Conservation (phyloP, 2,888 invertebrate species). For the Synergus laeviventris region DNA sequence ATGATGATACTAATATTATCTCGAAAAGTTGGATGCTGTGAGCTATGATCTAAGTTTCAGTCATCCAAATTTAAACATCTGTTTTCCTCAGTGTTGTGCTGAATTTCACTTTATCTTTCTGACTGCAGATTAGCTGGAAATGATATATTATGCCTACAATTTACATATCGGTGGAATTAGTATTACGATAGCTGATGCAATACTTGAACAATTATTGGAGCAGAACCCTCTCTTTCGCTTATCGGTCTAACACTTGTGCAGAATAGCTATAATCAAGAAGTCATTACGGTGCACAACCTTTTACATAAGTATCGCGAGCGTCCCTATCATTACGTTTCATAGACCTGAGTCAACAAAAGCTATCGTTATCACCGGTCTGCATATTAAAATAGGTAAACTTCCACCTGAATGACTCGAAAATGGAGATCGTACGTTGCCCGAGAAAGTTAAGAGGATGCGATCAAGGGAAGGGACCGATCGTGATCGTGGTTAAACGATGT, state of each 20-base stretch:
- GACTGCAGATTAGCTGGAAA: too few species aligned
- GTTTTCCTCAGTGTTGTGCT: too few species aligned
- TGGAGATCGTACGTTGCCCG: neutral
- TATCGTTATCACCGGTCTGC: neutral
- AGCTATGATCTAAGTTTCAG: too few species aligned
- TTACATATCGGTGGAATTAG: neutral
- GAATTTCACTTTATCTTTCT: too few species aligned
- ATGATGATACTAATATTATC: too few species aligned
- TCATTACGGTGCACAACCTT: neutral
- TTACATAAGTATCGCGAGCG: neutral
- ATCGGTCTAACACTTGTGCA: neutral
- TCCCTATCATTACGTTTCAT: neutral
- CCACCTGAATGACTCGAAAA: constrained; percentile 5
- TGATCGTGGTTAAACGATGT: too few species aligned
- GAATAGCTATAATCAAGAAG: neutral
- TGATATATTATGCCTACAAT: too few species aligned
- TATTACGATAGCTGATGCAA: constrained; percentile 19
- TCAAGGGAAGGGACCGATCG: neutral
- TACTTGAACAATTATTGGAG: constrained; percentile 13
- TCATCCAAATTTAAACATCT: too few species aligned
- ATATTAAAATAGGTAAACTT: constrained; percentile 12
- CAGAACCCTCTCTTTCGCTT: constrained; percentile 6
- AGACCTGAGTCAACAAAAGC: constrained; percentile 16
- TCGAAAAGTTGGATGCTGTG: too few species aligned
- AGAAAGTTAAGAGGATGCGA: constrained; percentile 3